These are phyloP conservation scores for Tretioscincus oriximinensis DNA, from an alignment of 2,113 vertebrate species.

Conservation along the genomic window DNA sequence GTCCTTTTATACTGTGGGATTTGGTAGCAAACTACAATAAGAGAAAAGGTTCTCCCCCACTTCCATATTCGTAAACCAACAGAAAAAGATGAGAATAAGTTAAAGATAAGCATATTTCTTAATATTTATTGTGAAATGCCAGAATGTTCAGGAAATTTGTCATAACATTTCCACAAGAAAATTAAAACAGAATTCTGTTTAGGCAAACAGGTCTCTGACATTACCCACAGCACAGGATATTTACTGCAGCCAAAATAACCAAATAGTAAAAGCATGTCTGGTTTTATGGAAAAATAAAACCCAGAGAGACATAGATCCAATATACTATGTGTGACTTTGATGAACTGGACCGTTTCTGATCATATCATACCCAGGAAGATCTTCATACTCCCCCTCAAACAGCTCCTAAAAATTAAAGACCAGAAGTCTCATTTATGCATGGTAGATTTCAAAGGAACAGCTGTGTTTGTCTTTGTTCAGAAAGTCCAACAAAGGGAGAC, in stretches of 20 bases:
- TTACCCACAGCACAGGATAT: constrained; percentile 61
- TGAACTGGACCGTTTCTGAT: neutral
- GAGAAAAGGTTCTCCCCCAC: constrained; percentile 22
- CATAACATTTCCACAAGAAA: constrained; percentile 65
- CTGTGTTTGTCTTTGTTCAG: too few relatives aligned
- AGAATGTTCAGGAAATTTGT: constrained; percentile 57
- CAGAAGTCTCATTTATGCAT: too few relatives aligned
- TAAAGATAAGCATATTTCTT: constrained; percentile 38
- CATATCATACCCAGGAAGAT: neutral
- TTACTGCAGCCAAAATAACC: constrained; percentile 43
- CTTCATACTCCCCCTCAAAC: neutral
- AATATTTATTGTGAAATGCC: constrained; percentile 35
- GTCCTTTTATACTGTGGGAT: neutral
- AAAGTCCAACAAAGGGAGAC: too few relatives aligned
- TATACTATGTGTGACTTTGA: too few relatives aligned
- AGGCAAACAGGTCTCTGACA: constrained; percentile 39
- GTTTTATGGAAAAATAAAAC: constrained; percentile 43
- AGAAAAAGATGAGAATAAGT: constrained; percentile 30
- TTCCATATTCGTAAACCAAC: neutral
- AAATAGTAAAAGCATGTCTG: constrained; percentile 25
- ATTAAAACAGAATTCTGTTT: constrained; percentile 44
- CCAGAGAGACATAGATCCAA: neutral
- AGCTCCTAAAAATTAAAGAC: neutral
- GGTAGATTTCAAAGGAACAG: too few relatives aligned
- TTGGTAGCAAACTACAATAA: constrained; percentile 18